Evolutionary conservation across 2,888 invertebrate species (phyloP), one percentile per base, ranked within the genome.

Genomic region (Sialis lutaria): DNA sequence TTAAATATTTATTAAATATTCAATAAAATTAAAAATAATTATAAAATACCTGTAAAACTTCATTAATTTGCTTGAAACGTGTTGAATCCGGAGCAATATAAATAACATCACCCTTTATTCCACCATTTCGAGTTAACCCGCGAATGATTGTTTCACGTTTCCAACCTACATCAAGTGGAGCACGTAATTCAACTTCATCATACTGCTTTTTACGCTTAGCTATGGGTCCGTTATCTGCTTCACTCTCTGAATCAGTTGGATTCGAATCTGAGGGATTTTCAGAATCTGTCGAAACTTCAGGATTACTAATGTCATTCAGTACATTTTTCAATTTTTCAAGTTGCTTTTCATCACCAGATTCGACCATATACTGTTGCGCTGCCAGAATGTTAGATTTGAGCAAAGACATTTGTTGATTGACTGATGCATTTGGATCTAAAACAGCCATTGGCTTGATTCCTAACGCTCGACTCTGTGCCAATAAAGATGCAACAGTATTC

Each of bases 41-140:
- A 22, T 22, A 57, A 64, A 68, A 64, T 62, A 80, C 79, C 65
- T 74, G 67, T 48, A 75, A 73, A 52, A 82, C 64, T 54, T 82
- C 81, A 33, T 75, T 77, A 65, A 75, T 69, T 49, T 74, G 74
- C 55, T 75, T 75, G 43, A 82, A 68, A 53, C 75, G 75, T 6
- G 67, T 58, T 2, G 72, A 64, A 52, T 78, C 79, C 0, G 82
- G 81, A 7, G 82, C 75, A 52, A 80, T 79, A 65, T 97, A 97
- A 49, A 81, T 77, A 42, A 97, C 95, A 60, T 96, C 95, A n/a
- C 96, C 93, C 55, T 85, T 82, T 53, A 88, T 81, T 52, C 84
- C 81, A 37, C 92, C 91, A 57, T 79, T 83, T 54, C 85, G 81
- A 6, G 88, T 89, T 6, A 93, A 73, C 5, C 88, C 87, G 52